phyloP scores from a whole-genome alignment of 2,113 vertebrate species.

The Myocastor coypus region DNA sequence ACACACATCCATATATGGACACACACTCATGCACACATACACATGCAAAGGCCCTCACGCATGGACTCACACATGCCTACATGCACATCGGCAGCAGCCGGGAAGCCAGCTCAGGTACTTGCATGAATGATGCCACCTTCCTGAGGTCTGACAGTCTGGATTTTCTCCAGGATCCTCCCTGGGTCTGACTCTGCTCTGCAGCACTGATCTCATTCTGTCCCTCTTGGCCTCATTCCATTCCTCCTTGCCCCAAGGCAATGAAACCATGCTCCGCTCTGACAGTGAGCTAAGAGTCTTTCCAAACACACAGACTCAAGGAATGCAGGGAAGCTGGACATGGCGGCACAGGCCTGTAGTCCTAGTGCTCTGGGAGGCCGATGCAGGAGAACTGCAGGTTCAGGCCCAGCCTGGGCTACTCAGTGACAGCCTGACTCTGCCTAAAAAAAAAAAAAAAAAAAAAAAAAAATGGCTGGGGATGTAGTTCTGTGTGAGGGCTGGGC shows the following conservation, averaged over 20 bases:
- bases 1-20: not conserved
- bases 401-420: not conserved
- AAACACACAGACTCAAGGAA: conserved; percentile 5
- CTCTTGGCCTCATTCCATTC: not conserved
- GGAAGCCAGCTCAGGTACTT: not conserved
- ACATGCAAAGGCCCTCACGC: not conserved
- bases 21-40: not conserved
- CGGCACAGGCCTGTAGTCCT: not conserved
- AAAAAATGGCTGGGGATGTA: no score
- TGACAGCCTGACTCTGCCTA: not conserved
- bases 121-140: conserved; percentile 36
- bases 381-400: not conserved
- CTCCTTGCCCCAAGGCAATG: not conserved
- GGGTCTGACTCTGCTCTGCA: not conserved
- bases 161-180: not conserved
- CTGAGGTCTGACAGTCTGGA: not conserved
- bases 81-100: not conserved
- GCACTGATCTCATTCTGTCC: not conserved
- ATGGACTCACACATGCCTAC: not conserved
- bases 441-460: not conserved
- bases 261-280: conserved; percentile 20
- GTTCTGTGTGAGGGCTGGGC: not conserved
- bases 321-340: not conserved
- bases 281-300: conserved; percentile 32
- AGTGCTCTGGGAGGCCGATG: not conserved